Evolutionary conservation across 2,797 vertebrate genomes (phyloP).

Genomic region (Hapalemur alaotrensis): DNA sequence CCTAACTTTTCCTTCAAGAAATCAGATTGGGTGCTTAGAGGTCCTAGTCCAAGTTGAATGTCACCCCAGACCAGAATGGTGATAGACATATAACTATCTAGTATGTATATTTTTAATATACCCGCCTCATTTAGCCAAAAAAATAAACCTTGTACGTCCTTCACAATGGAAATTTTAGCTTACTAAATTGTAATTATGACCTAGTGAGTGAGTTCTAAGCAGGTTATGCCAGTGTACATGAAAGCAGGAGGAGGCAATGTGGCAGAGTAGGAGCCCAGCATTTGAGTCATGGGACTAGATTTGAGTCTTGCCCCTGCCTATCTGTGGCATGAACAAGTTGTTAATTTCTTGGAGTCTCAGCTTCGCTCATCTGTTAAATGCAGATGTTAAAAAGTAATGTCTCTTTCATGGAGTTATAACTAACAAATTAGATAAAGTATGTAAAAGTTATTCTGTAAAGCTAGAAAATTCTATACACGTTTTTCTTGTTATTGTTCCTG

Average conservation of each 20-base stretch:
- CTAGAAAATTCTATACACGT: not conserved
- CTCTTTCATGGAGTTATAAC: not conserved
- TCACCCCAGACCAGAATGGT: not conserved
- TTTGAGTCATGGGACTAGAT: not conserved
- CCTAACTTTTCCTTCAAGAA: slow-evolving; percentile 38
- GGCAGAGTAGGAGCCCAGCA: not conserved
- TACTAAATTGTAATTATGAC: not conserved
- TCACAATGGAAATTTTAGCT: not conserved
- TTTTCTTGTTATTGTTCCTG: not conserved
- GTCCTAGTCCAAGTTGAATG: not conserved
- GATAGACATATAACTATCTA: not conserved
- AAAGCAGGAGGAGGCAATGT: not conserved
- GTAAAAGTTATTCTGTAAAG: not conserved
- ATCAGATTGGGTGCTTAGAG: not conserved
- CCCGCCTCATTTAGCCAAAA: not conserved
- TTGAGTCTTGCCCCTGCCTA: not conserved
- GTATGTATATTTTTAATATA: not conserved
- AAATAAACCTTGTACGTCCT: not conserved
- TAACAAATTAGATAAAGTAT: slow-evolving; percentile 16
- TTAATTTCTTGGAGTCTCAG: slow-evolving; percentile 9
- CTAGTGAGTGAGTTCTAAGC: not conserved
- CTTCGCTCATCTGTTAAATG: slow-evolving; percentile 5
- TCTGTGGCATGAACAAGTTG: not conserved
- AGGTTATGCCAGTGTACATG: not conserved
- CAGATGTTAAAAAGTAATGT: not conserved